Percentiles rank a stretch among this genome's conserved stretches.
Conservation (phyloP, 1,140 invertebrate species). For the Sycophaga agraensis region DNA sequence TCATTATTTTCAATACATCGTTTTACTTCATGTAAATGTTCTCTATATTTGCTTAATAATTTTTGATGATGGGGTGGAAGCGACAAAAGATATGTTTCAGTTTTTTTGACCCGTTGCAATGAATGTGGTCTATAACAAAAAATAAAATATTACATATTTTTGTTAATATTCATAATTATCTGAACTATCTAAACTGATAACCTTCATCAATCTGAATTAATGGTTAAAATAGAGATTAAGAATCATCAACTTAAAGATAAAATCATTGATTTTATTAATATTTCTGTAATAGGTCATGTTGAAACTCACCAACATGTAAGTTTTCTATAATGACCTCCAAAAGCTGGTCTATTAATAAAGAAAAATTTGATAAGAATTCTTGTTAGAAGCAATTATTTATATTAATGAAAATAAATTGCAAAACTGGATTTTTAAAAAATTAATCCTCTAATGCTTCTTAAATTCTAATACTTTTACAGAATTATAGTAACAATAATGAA, state of each 20-base stretch:
- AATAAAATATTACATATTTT: slow-evolving; percentile 23
- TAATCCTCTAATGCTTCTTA: too few relatives aligned
- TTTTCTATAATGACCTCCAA: slow-evolving; percentile 1
- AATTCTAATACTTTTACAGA: too few relatives aligned
- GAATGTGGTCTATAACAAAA: slow-evolving; percentile 60
- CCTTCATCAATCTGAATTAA: background rate
- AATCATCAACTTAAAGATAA: background rate
- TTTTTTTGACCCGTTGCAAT: slow-evolving; percentile 67
- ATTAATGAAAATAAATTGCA: too few relatives aligned
- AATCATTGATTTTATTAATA: background rate
- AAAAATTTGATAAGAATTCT: slow-evolving; percentile 6
- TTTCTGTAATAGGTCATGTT: slow-evolving; percentile 12
- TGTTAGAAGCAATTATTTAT: too few relatives aligned
- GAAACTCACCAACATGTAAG: background rate
- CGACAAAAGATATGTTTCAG: slow-evolving; percentile 73
- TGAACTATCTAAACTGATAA: background rate
- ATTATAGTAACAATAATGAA: too few relatives aligned
- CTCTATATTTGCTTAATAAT: slow-evolving; percentile 72
- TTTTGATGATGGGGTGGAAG: slow-evolving; percentile 75
- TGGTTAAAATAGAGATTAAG: too few relatives aligned
- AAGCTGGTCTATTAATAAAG: slow-evolving; percentile 6
- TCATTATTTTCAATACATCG: slow-evolving; percentile 84
- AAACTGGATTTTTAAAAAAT: too few relatives aligned
- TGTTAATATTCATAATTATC: background rate
- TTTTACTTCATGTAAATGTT: slow-evolving; percentile 74